Evolutionary conservation across 2,113 vertebrate species (phyloP), one percentile per base, ranked within the genome.

Genomic region (Melanerpes formicivorus): DNA sequence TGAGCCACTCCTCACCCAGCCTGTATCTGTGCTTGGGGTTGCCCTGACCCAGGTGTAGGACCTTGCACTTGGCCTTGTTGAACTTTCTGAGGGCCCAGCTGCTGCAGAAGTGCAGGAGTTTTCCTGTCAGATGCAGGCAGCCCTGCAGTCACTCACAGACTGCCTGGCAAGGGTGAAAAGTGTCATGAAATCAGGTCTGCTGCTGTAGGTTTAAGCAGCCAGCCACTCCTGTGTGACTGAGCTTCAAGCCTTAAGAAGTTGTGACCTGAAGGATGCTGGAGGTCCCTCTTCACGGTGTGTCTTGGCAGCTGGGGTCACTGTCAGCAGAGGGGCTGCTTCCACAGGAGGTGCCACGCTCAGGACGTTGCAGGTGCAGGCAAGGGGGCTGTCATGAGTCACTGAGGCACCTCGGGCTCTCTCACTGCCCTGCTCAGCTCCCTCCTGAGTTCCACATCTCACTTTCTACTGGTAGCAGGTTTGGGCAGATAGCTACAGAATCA

Each of bases 291-390:
- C 74, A 18, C 50, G 44, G 58, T 59, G 19, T 65, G 21, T 59
- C 56, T 87, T 84, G 81, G 80, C 65, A 91, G 58, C 75, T 84
- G 62, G 18, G 76, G 6, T 52, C 10, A 1, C 8, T 70, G 27
- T 80, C 17, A 0, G 83, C 67, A 76, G 85, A 81, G 89, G 44
- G 19, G 56, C 48, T 55, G 55, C 59, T 91, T 83, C 65, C 66
- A 85, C 84, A 84, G 55, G 91, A 90, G 82, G 16, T 63, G 46
- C 56, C 26, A 3, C 67, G 22, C 58, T 90, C 73, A 55, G 18
- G 80, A 34, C 72, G 7, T 91, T 95, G 88, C 94, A 93, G 93
- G 84, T 86, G 93, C 70, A 71, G 80, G 90, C 65, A 94, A 76
- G 79, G 92, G 79, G 84, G 76, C 62, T 21, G 0, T 32, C 60